Evolutionary conservation across 2,888 invertebrate genomes (phyloP), one percentile per base, ranked within the genome.

Genomic region (Scelioninae gen. 1): DNA sequence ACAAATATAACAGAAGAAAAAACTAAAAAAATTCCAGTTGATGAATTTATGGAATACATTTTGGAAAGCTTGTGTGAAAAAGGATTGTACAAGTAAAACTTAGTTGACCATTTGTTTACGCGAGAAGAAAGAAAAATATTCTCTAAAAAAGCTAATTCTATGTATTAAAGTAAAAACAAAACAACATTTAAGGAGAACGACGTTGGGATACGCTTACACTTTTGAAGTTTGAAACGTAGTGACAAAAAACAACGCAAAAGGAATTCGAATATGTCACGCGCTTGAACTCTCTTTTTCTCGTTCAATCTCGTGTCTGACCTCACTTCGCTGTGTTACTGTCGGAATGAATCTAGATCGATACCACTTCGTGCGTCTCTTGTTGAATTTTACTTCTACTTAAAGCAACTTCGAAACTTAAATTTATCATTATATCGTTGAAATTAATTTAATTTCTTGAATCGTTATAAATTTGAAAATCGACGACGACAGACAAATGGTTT

Each of bases 291-390:
- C 68, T 77, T 69, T 58, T 69, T 55, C 51, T 40, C 53, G 40
- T 76, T 68, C 58, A 69, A 55, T 69, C 69, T 77, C 60, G 43
- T 45, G 62, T 62, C 55, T 47, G 77, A 76, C 60, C 66, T 60
- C 49, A 65, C 56, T 43, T 13, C 47, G 51, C 31, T 60, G 40
- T 62, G 53, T 53, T 68, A 45, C 62, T 69, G 77, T 62, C 68
- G n/a, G 77, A 77, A 68, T 68, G 55, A 62, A 69, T 77, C 68
- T 47, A 34, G 58, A 69, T 69, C 68, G 68, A 77, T 69, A 77
- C 55, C 34, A 77, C 77, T 77, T 53, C 31, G 16, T 38, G 5
- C 75, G 29, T 13, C 38, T 56, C 60, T n/a, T 40, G 53, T 53
- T 45, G 56, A 77, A 47, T 51, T 68, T 53, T 58, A n/a, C 68